phyloP scores from a whole-genome alignment of 2,797 vertebrate species.

The Poecilia picta region DNA sequence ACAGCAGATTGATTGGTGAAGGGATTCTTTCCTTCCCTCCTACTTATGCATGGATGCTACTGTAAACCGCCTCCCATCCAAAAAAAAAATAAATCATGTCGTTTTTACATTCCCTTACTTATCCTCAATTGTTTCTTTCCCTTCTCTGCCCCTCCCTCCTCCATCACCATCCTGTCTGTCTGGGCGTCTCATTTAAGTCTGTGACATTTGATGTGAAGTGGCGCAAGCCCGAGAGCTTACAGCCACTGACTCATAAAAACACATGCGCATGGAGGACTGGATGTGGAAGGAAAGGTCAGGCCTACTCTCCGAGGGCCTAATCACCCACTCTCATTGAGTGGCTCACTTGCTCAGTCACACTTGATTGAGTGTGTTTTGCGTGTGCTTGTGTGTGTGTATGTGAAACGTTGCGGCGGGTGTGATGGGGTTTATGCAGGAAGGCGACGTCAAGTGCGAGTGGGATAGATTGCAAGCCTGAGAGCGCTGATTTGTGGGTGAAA shows the following conservation, averaged over 20 bases:
- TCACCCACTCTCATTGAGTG: conserved; percentile 81
- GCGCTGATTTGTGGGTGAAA: conserved; percentile 38
- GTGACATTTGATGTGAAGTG: conserved; percentile 81
- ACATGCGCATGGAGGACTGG: conserved; percentile 65
- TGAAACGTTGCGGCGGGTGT: conserved; percentile 43
- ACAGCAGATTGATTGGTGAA: conserved; percentile 60
- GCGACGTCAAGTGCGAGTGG: conserved; percentile 26
- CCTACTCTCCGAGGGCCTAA: conserved; percentile 78
- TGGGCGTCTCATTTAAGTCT: conserved; percentile 68
- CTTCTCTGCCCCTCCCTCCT: conserved; percentile 5
- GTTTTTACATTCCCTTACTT: conserved; percentile 7
- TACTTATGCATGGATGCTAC: conserved; percentile 11
- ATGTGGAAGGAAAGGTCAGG: conserved; percentile 81
- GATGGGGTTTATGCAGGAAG: conserved; percentile 41
- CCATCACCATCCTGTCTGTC: conserved; percentile 32
- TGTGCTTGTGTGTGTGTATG: conserved; percentile 20
- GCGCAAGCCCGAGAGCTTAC: conserved; percentile 57
- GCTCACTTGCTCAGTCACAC: conserved; percentile 68
- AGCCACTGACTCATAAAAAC: conserved; percentile 77
- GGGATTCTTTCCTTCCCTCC: conserved; percentile 19
- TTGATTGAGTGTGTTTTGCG: conserved; percentile 58
- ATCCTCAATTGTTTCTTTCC: conserved; percentile 5
- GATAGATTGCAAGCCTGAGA: conserved; percentile 47
- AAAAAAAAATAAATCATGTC: not conserved
- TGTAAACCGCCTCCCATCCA: conserved; percentile 19